Conservation (phyloP, 2,797 vertebrate species). For the Tapirus indicus region DNA sequence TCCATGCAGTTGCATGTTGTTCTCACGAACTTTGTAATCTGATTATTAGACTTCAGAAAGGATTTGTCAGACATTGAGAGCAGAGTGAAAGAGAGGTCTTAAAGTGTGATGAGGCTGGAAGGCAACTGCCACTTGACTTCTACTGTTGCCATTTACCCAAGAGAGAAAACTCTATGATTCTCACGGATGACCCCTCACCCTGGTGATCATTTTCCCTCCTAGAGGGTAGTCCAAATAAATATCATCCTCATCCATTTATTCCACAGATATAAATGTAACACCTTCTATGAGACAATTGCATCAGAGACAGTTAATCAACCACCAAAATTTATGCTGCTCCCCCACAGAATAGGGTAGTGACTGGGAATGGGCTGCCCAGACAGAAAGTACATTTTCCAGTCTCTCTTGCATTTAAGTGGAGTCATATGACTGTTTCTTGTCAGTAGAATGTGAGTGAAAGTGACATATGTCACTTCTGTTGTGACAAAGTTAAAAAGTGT, state of each 20-base stretch:
- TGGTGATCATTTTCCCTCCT: background rate
- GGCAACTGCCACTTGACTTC: background rate
- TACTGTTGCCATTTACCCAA: background rate
- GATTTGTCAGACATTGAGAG: background rate
- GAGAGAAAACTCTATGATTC: background rate
- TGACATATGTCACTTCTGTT: background rate
- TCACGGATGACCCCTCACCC: too few species aligned
- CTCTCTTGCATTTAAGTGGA: background rate
- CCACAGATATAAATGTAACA: background rate
- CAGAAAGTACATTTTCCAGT: background rate
- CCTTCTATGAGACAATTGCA: background rate
- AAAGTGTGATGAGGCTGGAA: background rate
- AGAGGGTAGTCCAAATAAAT: background rate
- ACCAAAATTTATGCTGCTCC: background rate
- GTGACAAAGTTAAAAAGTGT: background rate
- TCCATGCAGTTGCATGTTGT: background rate
- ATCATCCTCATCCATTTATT: too few species aligned
- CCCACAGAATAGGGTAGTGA: background rate
- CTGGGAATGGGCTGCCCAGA: background rate
- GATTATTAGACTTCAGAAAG: background rate
- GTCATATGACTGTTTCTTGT: background rate
- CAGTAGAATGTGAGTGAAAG: background rate
- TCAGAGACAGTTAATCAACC: too few species aligned
- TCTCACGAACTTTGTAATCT: background rate
- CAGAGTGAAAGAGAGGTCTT: background rate